Conservation (phyloP, 2,797 vertebrate genomes). For the Brachyrhaphis roseni region DNA sequence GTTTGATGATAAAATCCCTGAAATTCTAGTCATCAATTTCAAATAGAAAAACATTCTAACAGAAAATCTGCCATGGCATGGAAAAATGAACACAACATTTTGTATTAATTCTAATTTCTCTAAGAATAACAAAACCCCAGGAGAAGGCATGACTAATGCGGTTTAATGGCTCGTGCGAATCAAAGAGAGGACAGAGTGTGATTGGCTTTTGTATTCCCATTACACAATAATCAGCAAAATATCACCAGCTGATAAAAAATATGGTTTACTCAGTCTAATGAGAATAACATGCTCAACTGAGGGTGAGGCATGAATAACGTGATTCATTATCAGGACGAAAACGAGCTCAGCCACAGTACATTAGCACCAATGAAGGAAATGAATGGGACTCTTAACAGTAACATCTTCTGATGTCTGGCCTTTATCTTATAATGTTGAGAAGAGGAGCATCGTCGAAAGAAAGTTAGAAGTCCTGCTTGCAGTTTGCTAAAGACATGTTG, state of each 20-base stretch:
- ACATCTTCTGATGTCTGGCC: constrained; percentile 14
- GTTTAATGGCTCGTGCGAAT: constrained; percentile 48
- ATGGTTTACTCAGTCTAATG: constrained; percentile 51
- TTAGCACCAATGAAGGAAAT: constrained; percentile 60
- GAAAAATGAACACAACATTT: neutral
- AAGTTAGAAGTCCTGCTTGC: neutral
- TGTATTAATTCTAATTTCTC: neutral
- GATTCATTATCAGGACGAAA: constrained; percentile 60
- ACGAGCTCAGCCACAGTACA: constrained; percentile 47
- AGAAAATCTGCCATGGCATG: neutral
- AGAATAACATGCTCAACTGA: constrained; percentile 63
- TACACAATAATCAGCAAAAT: constrained; percentile 58
- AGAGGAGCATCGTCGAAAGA: neutral
- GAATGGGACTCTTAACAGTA: constrained; percentile 59
- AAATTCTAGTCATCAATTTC: neutral
- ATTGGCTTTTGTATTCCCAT: constrained; percentile 37
- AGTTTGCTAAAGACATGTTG: neutral
- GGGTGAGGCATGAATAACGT: constrained; percentile 65
- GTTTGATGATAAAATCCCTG: neutral
- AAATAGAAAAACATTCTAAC: neutral
- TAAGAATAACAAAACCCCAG: neutral
- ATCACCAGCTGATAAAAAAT: constrained; percentile 55
- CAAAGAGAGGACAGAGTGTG: constrained; percentile 20
- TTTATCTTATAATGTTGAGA: neutral
- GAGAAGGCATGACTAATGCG: constrained; percentile 36